Base-by-base conservation (phyloP, 2,797 vertebrate species). In the Allobates femoralis region DNA sequence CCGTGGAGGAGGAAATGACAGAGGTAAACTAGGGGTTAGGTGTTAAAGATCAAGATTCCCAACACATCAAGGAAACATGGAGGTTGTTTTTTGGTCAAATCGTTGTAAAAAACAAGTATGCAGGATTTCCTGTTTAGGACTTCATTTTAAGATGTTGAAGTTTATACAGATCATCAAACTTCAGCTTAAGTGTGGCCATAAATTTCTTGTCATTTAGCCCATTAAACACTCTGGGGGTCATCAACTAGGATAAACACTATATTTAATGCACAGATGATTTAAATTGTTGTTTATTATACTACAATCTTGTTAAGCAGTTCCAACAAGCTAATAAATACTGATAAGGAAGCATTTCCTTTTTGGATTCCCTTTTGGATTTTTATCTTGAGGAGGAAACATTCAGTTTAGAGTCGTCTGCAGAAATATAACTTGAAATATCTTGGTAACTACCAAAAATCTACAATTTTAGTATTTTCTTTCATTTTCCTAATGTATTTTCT, bases 1-100 rank as follows among this genome's bases (percentile, higher is more conserved):
- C 93, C 8, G 28, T 88, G 89, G 81, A 90, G 90, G 89, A 93
- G 90, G 89, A 92, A 92, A 92, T 90, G 89, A 88, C 88, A 85
- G 87, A 87, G 90, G 88, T 92, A 90, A 92, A 89, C 87, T 81
- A 74, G 50, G 88, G 89, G 86, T 91, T 89, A 92, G 87, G 83
- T 88, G 86, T 90, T 89, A 90, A 90, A 90, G 89, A 90, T 83
- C 51, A 51, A 86, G 85, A 91, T 90, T 89, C 0, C 28, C 88
- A 84, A 85, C 53, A 58, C 46, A 83, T 66, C 67, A 32, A 85
- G 75, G 85, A 89, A 87, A 86, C 77, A 88, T 89, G 89, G 8
- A 41, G 19, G 0, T 55, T 50, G 26, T 84, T 77, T 85, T 78
- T 55, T 74, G 88, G 50, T 81, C 75, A 81, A 58, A 86, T 85